These are phyloP conservation scores for Notarius quadriscutis DNA, from an alignment of 2,113 vertebrate species.

Conservation along the genomic window DNA sequence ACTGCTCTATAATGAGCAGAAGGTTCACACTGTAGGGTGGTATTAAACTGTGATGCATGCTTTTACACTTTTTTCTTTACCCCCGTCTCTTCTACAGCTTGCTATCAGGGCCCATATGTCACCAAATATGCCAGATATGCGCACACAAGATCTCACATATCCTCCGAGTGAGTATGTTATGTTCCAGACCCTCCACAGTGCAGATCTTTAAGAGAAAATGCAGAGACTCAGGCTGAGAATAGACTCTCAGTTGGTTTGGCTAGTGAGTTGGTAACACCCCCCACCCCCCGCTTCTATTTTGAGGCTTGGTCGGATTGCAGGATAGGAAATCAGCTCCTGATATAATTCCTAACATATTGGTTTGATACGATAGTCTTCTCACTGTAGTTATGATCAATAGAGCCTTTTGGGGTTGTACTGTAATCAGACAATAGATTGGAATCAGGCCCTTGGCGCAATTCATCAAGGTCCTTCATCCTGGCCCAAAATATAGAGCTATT, in stretches of 20 bases:
- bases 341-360: conserved; percentile 56
- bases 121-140: conserved; percentile 17
- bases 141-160: not conserved
- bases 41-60: not conserved
- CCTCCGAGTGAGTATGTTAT: not conserved
- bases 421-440: conserved; percentile 68
- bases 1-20: conserved; percentile 41
- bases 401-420: conserved; percentile 57
- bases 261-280: not conserved
- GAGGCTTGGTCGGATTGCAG: not conserved
- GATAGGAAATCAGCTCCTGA: conserved; percentile 41
- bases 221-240: conserved; percentile 42
- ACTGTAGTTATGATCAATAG: conserved; percentile 68
- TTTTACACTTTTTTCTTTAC: not conserved
- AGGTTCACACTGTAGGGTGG: conserved; percentile 25
- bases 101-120: conserved; percentile 35
- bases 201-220: conserved; percentile 48
- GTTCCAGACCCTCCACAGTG: conserved; percentile 12
- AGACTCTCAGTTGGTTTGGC: not conserved
- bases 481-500: conserved; percentile 53
- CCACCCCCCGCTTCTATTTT: conserved; percentile 1
- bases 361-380: conserved; percentile 63
- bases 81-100: not conserved
- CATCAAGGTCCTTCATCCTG: conserved; percentile 65
- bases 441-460: conserved; percentile 53